Conservation (phyloP, 35 echinoderm and acorn worm species). For the Apostichopus japonicus region DNA sequence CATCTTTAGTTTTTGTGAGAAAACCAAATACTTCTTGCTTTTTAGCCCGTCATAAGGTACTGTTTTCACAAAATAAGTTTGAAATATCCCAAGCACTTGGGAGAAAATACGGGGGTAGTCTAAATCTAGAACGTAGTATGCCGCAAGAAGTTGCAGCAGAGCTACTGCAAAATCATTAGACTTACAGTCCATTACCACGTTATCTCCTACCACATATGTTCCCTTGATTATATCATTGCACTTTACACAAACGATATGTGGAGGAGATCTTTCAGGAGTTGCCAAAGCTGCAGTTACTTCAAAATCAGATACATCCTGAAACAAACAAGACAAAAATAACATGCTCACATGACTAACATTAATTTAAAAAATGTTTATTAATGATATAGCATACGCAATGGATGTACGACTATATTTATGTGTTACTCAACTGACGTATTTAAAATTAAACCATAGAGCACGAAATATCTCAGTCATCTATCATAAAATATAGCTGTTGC, state of each 20-base stretch:
- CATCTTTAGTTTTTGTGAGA: not conserved
- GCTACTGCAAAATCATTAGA: not conserved
- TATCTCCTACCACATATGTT: not conserved
- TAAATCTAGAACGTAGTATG: slow-evolving; percentile 4
- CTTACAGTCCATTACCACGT: slow-evolving; percentile 14
- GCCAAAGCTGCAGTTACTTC: not conserved
- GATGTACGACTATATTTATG: too few species aligned
- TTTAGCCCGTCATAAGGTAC: not conserved
- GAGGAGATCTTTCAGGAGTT: not conserved
- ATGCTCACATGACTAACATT: too few species aligned
- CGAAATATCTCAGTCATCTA: too few species aligned
- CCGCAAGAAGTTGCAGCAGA: not conserved
- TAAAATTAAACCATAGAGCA: too few species aligned
- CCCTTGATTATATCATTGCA: not conserved
- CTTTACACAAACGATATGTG: not conserved
- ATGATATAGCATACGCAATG: too few species aligned
- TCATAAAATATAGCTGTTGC: too few species aligned
- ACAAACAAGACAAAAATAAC: too few species aligned
- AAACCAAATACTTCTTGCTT: not conserved
- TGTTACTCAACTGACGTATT: too few species aligned
- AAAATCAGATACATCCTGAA: not conserved
- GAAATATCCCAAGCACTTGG: slow-evolving; percentile 4
- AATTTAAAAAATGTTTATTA: too few species aligned
- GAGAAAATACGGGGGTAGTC: slow-evolving; percentile 23
- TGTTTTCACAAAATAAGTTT: not conserved